These are phyloP conservation scores for Misgurnus anguillicaudatus DNA, from an alignment of 2,113 vertebrate genomes.

Conservation along the genomic window DNA sequence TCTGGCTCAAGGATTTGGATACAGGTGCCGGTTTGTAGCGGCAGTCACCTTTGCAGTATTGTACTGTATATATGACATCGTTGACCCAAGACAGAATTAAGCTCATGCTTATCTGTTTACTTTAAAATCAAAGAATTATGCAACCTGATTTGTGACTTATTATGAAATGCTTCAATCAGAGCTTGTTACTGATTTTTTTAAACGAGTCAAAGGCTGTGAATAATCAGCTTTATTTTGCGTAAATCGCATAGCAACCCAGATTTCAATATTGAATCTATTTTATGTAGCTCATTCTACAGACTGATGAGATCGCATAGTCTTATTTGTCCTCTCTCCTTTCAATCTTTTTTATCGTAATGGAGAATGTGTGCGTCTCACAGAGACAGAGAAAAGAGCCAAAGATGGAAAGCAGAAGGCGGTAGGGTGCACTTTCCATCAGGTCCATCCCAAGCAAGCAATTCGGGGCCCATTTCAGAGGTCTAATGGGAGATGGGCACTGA, in stretches of 20 bases:
- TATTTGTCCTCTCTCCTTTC: slow-evolving; percentile 12
- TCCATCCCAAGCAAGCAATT: slow-evolving; percentile 72
- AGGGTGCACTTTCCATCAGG: slow-evolving; percentile 71
- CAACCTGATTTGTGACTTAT: slow-evolving; percentile 8
- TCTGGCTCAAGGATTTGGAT: background rate
- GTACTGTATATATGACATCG: background rate
- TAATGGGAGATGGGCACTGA: slow-evolving; percentile 82
- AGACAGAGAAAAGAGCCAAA: slow-evolving; percentile 51
- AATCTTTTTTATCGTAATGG: slow-evolving; percentile 36
- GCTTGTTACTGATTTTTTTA: slow-evolving; percentile 17
- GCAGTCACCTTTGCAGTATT: background rate
- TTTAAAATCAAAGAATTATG: background rate
- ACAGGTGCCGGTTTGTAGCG: background rate
- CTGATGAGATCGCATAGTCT: slow-evolving; percentile 33
- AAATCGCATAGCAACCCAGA: slow-evolving; percentile 11
- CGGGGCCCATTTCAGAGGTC: slow-evolving; percentile 74
- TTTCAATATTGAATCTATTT: slow-evolving; percentile 33
- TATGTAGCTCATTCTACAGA: slow-evolving; percentile 22
- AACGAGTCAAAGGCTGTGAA: slow-evolving; percentile 12
- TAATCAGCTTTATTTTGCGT: slow-evolving; percentile 24
- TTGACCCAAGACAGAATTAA: slow-evolving; percentile 8
- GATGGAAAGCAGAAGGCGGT: slow-evolving; percentile 47
- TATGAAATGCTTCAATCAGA: slow-evolving; percentile 31
- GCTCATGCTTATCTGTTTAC: slow-evolving; percentile 21
- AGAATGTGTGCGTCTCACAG: slow-evolving; percentile 16